Evolutionary conservation across 2,113 vertebrate genomes (phyloP), one percentile per base, ranked within the genome.

Genomic region (Aplodontia rufa): DNA sequence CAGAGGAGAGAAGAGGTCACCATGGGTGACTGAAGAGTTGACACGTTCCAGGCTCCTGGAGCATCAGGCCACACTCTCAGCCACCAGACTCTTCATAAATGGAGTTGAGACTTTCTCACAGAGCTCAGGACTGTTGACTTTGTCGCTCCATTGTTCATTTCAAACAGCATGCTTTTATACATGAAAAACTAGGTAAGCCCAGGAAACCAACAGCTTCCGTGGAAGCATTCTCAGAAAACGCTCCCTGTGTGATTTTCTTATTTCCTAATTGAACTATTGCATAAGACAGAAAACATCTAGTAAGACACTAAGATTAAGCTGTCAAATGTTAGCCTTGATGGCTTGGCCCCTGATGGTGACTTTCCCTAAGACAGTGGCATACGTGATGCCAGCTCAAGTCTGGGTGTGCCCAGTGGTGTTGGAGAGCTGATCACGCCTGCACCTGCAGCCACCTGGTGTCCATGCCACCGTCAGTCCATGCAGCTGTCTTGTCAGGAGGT

Each of bases 401-500:
- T 6, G 17, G 62, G 42, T 13, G 12, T 62, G 12, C 42, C 22
- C 16, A 24, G 20, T 3, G 32, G 9, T 13, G 14, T 9, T 47
- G 42, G 40, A 32, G 42, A 28, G 35, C 1, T 0, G 7, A 3
- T 35, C 60, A 1, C 68, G 30, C 12, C 13, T 17, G 42, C 0
- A 4, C 16, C 17, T 1, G 5, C 1, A 11, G 37, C 58, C 12
- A 7, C n/a, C 55, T 5, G 81, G 30, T 5, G 2, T 40, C 3
- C 2, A 4, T 17, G 30, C 30, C 20, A 11, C 0, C 0, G 8
- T 9, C 3, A 22, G 62, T 42, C n/a, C 32, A 45, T 30, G 9
- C 11, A 35, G 13, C 32, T 66, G 24, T 37, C 58, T n/a, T 32
- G 11, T 60, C 11, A 47, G 62, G 9, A 16, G 19, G 26, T 28